Evolutionary conservation across 2,113 vertebrate genomes (phyloP).

Genomic region (Pandion haliaetus): DNA sequence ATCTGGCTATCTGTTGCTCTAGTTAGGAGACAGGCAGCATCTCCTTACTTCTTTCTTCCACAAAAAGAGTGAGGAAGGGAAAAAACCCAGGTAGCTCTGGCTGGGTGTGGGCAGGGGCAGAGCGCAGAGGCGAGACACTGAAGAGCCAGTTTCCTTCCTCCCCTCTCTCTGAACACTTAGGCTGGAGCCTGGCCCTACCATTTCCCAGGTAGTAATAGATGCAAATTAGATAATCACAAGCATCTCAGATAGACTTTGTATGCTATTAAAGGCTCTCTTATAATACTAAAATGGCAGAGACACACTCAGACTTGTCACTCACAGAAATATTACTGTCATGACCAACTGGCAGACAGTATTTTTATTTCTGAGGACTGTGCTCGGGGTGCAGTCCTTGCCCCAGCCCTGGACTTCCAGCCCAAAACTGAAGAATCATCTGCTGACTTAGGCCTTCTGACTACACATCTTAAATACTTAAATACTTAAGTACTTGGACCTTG

Average conservation of each 20-base stretch:
- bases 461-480: not conserved
- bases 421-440: not conserved
- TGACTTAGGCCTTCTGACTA: not conserved
- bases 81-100: not conserved
- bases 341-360: not conserved
- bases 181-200: not conserved
- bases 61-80: not conserved
- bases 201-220: not conserved
- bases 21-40: not conserved
- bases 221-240: not conserved
- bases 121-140: accelerated
- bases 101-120: not conserved
- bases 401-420: not conserved
- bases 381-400: not conserved
- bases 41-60: not conserved
- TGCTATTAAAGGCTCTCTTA: not conserved
- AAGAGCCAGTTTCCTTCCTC: not conserved
- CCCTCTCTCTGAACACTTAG: not conserved
- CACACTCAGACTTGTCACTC: not conserved
- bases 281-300: not conserved
- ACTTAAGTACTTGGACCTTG: not conserved
- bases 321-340: not conserved
- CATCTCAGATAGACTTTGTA: not conserved
- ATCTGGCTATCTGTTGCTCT: not conserved
- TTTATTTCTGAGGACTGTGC: not conserved